A percentile compares a stretch with the other conserved stretches of the same genome.
These are phyloP conservation scores for Acipenser ruthenus DNA, from an alignment of 2,797 vertebrate genomes.

Conservation along the genomic window DNA sequence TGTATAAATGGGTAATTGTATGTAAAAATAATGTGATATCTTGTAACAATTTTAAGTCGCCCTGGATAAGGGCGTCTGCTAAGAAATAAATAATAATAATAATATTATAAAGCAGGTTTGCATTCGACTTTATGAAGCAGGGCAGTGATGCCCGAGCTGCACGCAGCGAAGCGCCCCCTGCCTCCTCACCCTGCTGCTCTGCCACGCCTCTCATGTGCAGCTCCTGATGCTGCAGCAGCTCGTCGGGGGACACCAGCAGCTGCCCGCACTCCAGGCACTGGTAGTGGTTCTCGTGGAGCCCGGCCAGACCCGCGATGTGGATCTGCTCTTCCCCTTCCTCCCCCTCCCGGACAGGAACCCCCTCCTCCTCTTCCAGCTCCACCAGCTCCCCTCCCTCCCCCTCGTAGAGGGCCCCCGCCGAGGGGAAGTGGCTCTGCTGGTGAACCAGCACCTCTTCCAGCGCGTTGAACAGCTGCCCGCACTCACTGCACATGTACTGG, in stretches of 20 bases:
- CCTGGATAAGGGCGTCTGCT: too few relatives aligned
- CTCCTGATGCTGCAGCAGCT: constrained; percentile 84
- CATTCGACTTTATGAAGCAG: too few relatives aligned
- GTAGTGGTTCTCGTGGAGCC: constrained; percentile 66
- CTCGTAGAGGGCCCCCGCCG: constrained; percentile 51
- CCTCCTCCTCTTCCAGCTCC: constrained; percentile 19
- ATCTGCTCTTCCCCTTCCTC: constrained; percentile 21
- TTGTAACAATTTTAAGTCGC: too few relatives aligned
- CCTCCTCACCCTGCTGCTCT: constrained; percentile 45
- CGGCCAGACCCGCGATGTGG: constrained; percentile 34
- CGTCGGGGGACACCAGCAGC: constrained; percentile 69
- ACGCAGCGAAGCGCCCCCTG: neutral
- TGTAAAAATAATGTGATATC: too few relatives aligned
- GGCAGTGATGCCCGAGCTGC: too few relatives aligned
- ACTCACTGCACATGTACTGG: constrained; percentile 90
- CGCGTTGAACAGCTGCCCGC: constrained; percentile 76
- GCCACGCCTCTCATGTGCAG: constrained; percentile 71
- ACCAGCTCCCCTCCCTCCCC: constrained; percentile 31
- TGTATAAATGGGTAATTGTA: too few relatives aligned
- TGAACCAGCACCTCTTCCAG: constrained; percentile 83
- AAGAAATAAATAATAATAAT: too few relatives aligned
- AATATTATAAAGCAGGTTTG: too few relatives aligned
- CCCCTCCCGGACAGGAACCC: constrained; percentile 12
- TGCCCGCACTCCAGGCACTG: constrained; percentile 86
- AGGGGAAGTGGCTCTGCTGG: constrained; percentile 71